Base-by-base conservation (phyloP, 1,140 invertebrate species). In the Brachionus rubens region DNA sequence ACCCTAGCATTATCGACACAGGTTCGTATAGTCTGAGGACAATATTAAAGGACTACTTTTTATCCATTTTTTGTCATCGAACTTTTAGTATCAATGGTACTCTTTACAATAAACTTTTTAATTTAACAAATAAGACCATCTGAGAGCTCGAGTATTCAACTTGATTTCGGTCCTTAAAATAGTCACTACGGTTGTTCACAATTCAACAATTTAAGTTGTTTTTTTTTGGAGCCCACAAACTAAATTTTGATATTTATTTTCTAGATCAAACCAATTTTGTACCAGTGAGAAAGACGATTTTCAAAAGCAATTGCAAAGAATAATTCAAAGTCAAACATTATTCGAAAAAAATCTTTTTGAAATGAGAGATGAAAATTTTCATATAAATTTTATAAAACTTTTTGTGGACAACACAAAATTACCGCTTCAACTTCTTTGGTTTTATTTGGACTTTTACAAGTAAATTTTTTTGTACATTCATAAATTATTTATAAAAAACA, bases 401-500 rank as follows among this genome's bases (percentile, higher is more conserved):
- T 41, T 72, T 40, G 50, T 21, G 4, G 26, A 5, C 14, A 40
- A 16, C 41, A 24, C 12, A 26, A 54, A 50, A 6, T 4, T 40
- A 24, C 68, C 68, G 12, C 19, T 19, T 19, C 5, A 50, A 19
- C 19, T 72, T 12, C 3, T 72, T 28, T 72, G 68, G 68, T 21
- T 21, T 10, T 72, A 72, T 72, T 28, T 72, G 19, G 46, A 72
- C 41, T 10, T 54, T 24, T 72, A 50, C 12, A 50, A 72, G 46
- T 72, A 48, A 19, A n/a, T 9, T 19, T 33, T 59, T 19, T 59
- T 59, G 0, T 59, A 36, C 36, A 16, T 36, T 19, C 30, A 33
- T 16, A 36, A 19, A 36, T 59, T 36, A 36, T 33, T 59, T 40
- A 6, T 40, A 1, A 12, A 30, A 56, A n/a, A 41, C 33, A 33